Conservation (phyloP, 2,888 invertebrate species). For the Yponomeuta plumbellus region DNA sequence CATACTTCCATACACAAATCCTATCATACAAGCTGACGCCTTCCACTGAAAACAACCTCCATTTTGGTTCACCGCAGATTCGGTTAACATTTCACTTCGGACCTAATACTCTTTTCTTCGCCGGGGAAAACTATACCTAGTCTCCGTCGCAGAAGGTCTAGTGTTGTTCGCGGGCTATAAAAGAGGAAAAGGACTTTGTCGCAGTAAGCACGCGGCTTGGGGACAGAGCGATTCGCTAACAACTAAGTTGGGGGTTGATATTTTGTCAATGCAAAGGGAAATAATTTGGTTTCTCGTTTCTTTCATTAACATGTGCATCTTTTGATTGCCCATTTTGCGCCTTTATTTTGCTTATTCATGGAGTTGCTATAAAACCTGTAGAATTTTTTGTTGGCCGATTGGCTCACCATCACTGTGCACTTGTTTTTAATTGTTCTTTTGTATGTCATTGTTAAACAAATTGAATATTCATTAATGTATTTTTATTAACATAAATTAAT, state of each 20-base stretch:
- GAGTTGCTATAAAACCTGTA: not conserved
- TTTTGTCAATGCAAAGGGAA: conserved; percentile 69
- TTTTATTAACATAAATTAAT: no score
- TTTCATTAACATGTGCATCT: not conserved
- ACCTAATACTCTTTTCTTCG: conserved; percentile 27
- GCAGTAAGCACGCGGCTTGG: conserved; percentile 36
- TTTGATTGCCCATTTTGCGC: not conserved
- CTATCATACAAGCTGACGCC: conserved; percentile 77
- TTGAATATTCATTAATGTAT: no score
- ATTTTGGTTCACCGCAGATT: conserved; percentile 69
- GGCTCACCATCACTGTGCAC: no score
- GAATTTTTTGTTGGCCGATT: no score
- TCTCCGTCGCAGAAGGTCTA: conserved; percentile 23
- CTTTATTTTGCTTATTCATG: no score
- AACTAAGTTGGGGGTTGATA: conserved; percentile 63
- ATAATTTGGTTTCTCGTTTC: conserved; percentile 64
- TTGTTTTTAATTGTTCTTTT: no score
- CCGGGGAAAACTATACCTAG: conserved; percentile 30
- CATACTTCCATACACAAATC: conserved; percentile 76
- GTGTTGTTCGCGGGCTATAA: conserved; percentile 9
- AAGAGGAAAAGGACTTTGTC: conserved; percentile 35
- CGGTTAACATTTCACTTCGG: conserved; percentile 32
- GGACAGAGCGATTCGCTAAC: conserved; percentile 57
- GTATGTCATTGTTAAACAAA: no score
- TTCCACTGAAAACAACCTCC: conserved; percentile 67